These are phyloP conservation scores for Plecotus auritus DNA, from an alignment of 2,113 vertebrate genomes.

Conservation along the genomic window DNA sequence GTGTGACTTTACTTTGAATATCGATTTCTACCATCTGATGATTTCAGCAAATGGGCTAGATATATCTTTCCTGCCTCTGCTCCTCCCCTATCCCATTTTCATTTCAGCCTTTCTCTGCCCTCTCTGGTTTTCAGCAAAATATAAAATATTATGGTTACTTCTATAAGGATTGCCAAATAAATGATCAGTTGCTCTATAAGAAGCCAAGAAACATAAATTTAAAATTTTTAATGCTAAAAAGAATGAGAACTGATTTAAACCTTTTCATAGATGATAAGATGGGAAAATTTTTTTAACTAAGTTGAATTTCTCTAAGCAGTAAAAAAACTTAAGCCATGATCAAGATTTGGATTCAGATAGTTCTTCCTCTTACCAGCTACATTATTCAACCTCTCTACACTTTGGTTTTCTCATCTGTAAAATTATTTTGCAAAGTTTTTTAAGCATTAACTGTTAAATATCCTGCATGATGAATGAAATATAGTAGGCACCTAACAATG, in stretches of 20 bases:
- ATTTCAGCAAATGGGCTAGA: not conserved
- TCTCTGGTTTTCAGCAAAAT: slow-evolving; percentile 1
- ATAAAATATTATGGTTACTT: not conserved
- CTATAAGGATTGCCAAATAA: not conserved
- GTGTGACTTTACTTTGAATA: not conserved
- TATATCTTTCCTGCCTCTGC: not conserved
- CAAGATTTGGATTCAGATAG: not conserved
- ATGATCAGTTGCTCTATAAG: not conserved
- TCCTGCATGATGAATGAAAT: not conserved
- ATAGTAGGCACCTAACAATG: not conserved
- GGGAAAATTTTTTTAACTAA: not conserved
- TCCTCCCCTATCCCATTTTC: not conserved
- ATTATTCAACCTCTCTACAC: not conserved
- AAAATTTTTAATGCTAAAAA: not conserved
- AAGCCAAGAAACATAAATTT: not conserved
- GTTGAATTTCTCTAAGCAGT: not conserved
- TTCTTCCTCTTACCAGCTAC: not conserved
- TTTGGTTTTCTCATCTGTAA: not conserved
- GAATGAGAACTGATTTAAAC: not conserved
- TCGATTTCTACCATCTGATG: not conserved
- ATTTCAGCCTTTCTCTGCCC: not conserved
- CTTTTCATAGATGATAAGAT: not conserved
- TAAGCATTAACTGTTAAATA: not conserved
- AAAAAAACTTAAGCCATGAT: not conserved
- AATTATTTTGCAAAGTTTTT: not conserved